Evolutionary conservation across 2,888 invertebrate species (phyloP), one percentile per base, ranked within the genome.

Genomic region (Dryococelus australis): DNA sequence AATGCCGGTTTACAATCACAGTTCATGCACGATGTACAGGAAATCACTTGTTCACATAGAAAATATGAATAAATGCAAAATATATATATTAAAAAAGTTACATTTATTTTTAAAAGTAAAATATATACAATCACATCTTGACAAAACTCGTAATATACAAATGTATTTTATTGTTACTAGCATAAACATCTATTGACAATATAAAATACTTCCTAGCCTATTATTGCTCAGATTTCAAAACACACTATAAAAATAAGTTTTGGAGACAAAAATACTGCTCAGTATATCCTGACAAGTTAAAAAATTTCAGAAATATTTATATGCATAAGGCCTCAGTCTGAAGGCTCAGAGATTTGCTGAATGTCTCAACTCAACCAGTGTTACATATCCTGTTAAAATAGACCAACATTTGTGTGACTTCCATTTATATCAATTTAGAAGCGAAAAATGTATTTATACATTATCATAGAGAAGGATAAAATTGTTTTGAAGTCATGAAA

Each of bases 151-250:
- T n/a, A 65, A 65, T 65, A 65, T 65, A 65, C 65, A 65, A 20
- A 65, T n/a, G 10, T 65, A 65, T 16, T 65, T 65, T 12, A 65
- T 16, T n/a, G 65, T 65, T 65, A 65, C 65, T n/a, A n/a, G 8
- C 65, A 65, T 24, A 12, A 65, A 24, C 10, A 24, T 65, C 65
- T 65, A 65, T 65, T 12, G 65, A 65, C 65, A 65, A n/a, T 65
- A 65, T 20, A 65, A 65, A 65, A 65, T 65, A 65, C n/a, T 65
- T 65, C 16, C n/a, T 65, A 65, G 65, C 65, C n/a, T 65, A 65
- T 65, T 65, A 65, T 65, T 65, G 65, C 65, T 65, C 65, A 65
- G 65, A 8, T n/a, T n/a, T 65, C 65, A 65, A 65, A 65, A 65
- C 8, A 65, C 47, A 16, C 65, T 65, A 65, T n/a, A 65, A 65